Percentiles rank a stretch among this genome's conserved stretches.
phyloP scores from a whole-genome alignment of 2,797 vertebrate genomes.

The Sylvilagus floridanus region DNA sequence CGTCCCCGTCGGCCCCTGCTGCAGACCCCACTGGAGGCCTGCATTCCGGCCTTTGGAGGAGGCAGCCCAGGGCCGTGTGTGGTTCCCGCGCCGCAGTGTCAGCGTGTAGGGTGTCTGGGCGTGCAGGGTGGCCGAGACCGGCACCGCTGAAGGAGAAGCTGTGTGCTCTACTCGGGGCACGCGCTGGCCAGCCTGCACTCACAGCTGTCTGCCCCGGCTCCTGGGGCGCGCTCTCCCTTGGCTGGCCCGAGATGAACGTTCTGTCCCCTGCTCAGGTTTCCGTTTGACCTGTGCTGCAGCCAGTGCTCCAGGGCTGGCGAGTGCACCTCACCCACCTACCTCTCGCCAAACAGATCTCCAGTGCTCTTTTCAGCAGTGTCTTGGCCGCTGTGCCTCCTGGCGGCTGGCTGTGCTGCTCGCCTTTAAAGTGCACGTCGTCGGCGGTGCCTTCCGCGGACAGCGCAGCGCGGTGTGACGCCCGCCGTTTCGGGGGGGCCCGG shows the following conservation, averaged over 20 bases:
- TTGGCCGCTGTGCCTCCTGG: neutral
- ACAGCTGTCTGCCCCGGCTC: neutral
- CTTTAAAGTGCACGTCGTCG: neutral
- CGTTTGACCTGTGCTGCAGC: neutral
- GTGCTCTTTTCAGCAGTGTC: neutral
- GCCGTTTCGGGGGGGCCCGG: neutral
- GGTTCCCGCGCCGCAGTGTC: neutral
- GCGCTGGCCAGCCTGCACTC: neutral
- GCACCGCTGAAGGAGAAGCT: neutral
- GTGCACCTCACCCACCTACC: neutral
- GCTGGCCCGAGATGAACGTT: neutral
- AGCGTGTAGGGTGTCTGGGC: neutral
- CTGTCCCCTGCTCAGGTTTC: conserved; percentile 49
- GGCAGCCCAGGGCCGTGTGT: neutral
- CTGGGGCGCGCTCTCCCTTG: neutral
- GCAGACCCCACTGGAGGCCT: neutral
- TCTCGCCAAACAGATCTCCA: neutral
- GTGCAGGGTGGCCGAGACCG: neutral
- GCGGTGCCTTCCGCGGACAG: neutral
- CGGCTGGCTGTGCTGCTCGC: neutral
- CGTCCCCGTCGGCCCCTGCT: too few relatives aligned
- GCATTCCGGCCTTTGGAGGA: neutral
- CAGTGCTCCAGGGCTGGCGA: neutral
- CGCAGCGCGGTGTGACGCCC: neutral
- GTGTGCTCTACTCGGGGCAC: neutral